Evolutionary conservation across 1,140 invertebrate genomes (phyloP).

Genomic region (Pachyrhynchus sulphureomaculatus): DNA sequence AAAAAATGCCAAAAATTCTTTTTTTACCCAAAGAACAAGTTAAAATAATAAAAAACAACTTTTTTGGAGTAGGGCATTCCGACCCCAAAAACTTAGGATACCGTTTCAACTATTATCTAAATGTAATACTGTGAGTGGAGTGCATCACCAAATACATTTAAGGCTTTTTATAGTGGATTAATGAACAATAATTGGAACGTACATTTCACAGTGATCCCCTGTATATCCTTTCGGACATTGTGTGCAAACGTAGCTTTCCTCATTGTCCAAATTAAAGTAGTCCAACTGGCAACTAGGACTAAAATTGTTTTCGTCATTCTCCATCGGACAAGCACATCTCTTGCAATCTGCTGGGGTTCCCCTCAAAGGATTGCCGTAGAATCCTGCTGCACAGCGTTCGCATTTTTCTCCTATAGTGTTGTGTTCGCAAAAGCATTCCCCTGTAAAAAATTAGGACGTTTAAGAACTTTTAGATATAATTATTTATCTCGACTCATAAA

Average conservation of each 20-base stretch:
- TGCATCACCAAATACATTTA: too few species aligned
- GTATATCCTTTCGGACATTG: constrained; percentile 88
- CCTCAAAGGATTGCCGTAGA: constrained; percentile 83
- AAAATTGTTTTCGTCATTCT: constrained; percentile 77
- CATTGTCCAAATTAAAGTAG: constrained; percentile 52
- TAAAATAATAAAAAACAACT: too few species aligned
- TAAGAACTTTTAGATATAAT: neutral
- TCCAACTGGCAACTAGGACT: constrained; percentile 81
- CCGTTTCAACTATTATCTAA: too few species aligned
- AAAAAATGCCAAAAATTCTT: too few species aligned
- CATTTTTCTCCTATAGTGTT: constrained; percentile 72
- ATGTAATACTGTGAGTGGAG: too few species aligned
- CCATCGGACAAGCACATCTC: constrained; percentile 84
- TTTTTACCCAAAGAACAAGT: too few species aligned
- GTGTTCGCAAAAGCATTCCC: constrained; percentile 74
- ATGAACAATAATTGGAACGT: too few species aligned
- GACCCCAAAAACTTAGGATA: too few species aligned
- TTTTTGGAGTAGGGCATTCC: too few species aligned
- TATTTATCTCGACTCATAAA: too few species aligned
- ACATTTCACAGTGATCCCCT: constrained; percentile 92
- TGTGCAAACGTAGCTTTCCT: constrained; percentile 76
- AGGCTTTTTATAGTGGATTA: too few species aligned
- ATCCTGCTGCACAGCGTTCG: constrained; percentile 84
- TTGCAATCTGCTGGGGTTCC: constrained; percentile 78
- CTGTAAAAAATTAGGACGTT: constrained; percentile 7